Base-by-base conservation (phyloP, 2,888 invertebrate species). In the Noctuana brunneofusca region DNA sequence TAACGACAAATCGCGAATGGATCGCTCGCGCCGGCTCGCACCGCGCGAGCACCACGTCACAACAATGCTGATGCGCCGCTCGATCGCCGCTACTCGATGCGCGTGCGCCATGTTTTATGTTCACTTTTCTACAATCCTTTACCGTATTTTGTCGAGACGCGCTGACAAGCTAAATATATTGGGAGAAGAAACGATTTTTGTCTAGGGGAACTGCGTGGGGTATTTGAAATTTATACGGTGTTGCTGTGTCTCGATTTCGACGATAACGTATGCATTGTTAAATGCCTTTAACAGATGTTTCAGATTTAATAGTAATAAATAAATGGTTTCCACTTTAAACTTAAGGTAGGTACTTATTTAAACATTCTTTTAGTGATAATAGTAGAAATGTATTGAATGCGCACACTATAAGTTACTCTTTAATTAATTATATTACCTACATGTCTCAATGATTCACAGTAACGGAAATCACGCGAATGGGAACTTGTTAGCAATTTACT, bases 141-240 rank as follows among this genome's bases (percentile, higher is more conserved):
- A 82, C 79, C 71, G 81, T 76, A 84, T 85, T 89, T 87, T 87
- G 79, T 78, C 74, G 71, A 78, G 72, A 75, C 75, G 73, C 70
- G 73, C 70, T 83, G 88, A 81, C 87, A 86, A 77, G 76, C 71
- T 75, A 79, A 86, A 90, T 87, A 86, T 88, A 89, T 86, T 83
- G 79, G 79, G 75, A 80, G 81, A 68, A 77, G 78, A 79, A 75
- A 82, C 78, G 89, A 89, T 89, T 89, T 90, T 89, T 91, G 89
- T 89, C 89, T 89, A 88, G 83, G 78, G 73, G 69, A 82, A 68
- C 82, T 82, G 87, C 87, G 87, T 87, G 87, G 87, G 88, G 86
- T 80, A 83, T 65, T n/a, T 69, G 55, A 9, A 41, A 63, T 56
- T 63, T 56, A 63, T 56, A 50, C 50, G 41, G 49, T 50, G 56